These are phyloP conservation scores for Rhinophrynus dorsalis DNA, from an alignment of 2,797 vertebrate genomes.

Conservation along the genomic window DNA sequence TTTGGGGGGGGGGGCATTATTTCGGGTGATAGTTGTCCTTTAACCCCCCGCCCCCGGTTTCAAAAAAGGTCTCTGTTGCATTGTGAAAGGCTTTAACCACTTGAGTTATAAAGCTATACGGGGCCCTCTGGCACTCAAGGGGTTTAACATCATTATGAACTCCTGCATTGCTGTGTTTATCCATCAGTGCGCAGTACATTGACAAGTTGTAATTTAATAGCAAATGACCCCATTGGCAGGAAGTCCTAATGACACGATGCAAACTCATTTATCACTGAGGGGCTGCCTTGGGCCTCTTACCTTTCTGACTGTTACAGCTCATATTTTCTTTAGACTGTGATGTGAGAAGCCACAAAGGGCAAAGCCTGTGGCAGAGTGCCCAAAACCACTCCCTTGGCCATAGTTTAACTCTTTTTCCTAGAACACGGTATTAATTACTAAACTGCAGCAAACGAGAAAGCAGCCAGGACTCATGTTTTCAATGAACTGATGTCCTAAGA, in stretches of 20 bases:
- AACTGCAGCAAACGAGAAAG: background rate
- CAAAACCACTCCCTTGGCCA: constrained; percentile 62
- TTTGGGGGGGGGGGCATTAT: too few species aligned
- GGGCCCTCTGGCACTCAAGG: too few species aligned
- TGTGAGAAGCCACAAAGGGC: constrained; percentile 73
- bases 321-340: constrained; percentile 71
- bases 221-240: constrained; percentile 93
- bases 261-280: constrained; percentile 91
- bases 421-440: background rate
- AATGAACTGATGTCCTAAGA: too few species aligned
- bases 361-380: constrained; percentile 64
- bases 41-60: too few species aligned
- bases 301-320: constrained; percentile 72
- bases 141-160: constrained; percentile 85
- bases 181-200: constrained; percentile 95
- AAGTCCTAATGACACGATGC: constrained; percentile 93
- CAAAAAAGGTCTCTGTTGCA: too few species aligned
- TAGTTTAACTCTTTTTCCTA: constrained; percentile 60
- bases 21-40: too few species aligned
- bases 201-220: constrained; percentile 98
- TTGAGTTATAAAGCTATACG: too few species aligned
- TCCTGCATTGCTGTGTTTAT: constrained; percentile 92
- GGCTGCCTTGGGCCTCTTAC: constrained; percentile 73
- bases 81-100: too few species aligned
- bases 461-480: too few species aligned